Base-by-base conservation (phyloP, 2,888 invertebrate genomes). In the Morpho deidamia region DNA sequence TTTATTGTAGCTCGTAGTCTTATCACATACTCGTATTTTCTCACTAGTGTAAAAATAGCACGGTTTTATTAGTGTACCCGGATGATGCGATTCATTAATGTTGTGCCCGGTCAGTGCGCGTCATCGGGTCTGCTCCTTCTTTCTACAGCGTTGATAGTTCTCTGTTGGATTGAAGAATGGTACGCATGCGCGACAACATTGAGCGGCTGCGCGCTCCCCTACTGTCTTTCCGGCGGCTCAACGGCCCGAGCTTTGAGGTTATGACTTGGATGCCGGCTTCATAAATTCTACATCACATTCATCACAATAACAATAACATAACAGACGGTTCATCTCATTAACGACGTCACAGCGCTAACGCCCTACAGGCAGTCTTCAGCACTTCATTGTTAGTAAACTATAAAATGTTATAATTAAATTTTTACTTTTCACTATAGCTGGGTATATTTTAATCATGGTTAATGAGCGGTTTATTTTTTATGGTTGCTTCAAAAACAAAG, bases 181-280 rank as follows among this genome's bases (percentile, higher is more conserved):
- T 65, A 60, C 88, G 88, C 88, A 83, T 74, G 88, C 86, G 89
- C 70, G 72, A 83, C 78, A 81, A 78, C 84, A 89, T 89, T 78
- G 89, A 89, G 73, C 88, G 84, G 77, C 76, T 76, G 81, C 81
- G 79, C 79, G 81, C 68, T 77, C 76, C 80, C 79, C 74, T 69
- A 63, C 70, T 69, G 65, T 63, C 60, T 63, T 64, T 70, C 68
- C 51, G 69, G 67, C 67, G 67, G 62, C 69, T 69, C 69, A 62
- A 65, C 67, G 66, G 70, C 71, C 74, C 68, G 62, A 72, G 68
- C 72, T 86, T 88, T 88, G 84, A 88, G 88, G 88, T 88, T 88
- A 88, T 77, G 72, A 74, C 70, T 77, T 67, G 69, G 69, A 78
- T 73, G 81, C 88, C 87, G 86, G 86, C 76, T 76, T 68, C 64